Percentiles rank a stretch among this genome's conserved stretches.
Evolutionary conservation across 2,797 vertebrate genomes (phyloP).

Genomic region (Channa striata): DNA sequence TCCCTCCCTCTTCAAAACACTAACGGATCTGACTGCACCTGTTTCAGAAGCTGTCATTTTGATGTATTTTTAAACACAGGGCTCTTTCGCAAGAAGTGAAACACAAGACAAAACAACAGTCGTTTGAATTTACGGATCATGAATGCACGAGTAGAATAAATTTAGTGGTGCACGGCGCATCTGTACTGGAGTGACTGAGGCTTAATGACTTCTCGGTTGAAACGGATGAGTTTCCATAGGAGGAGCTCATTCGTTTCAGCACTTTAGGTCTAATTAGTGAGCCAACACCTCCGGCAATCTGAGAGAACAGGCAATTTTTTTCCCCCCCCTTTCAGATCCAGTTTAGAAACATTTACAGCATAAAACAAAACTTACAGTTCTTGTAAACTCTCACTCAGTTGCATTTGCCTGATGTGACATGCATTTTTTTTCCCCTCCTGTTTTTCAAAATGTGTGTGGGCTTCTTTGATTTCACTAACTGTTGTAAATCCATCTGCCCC

Average conservation of each 20-base stretch:
- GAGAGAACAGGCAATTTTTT: conserved; percentile 6
- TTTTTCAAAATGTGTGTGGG: conserved; percentile 30
- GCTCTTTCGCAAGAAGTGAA: conserved; percentile 8
- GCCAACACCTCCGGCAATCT: conserved; percentile 23
- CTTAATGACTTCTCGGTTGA: conserved; percentile 29
- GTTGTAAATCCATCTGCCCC: conserved; percentile 29
- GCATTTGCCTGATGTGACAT: conserved; percentile 7
- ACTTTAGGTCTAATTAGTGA: conserved; percentile 37
- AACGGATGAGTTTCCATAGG: conserved; percentile 9
- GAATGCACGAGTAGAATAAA: conserved; percentile 13
- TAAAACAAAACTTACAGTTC: conserved; percentile 20
- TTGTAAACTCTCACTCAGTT: conserved; percentile 23
- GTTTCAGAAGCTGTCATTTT: conserved; percentile 42
- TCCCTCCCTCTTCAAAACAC: conserved; percentile 36
- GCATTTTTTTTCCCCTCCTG: conserved; percentile 1
- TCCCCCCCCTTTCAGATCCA: conserved; percentile 3
- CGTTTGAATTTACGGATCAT: conserved; percentile 25
- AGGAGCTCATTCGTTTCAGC: conserved; percentile 27
- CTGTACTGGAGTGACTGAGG: conserved; percentile 5
- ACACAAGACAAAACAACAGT: conserved; percentile 20
- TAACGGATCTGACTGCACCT: conserved; percentile 51
- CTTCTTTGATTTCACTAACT: conserved; percentile 43
- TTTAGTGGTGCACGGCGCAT: conserved; percentile 18
- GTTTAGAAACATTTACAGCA: conserved; percentile 23
- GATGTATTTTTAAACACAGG: conserved; percentile 67